Percentiles rank a stretch among this genome's conserved stretches.
Evolutionary conservation across 2,888 invertebrate species (phyloP).

Genomic region (Autographa pulchrina): DNA sequence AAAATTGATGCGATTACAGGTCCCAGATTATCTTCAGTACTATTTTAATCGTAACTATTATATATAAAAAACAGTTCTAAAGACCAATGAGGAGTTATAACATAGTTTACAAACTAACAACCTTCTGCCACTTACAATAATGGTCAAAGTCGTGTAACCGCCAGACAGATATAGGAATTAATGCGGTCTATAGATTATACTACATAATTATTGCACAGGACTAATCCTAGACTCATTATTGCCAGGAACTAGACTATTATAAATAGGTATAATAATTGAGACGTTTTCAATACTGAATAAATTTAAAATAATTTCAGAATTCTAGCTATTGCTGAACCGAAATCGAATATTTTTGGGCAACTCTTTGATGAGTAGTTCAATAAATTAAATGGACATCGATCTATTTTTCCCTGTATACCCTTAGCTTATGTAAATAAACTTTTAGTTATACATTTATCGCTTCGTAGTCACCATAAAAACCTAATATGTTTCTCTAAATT

Average conservation of each 20-base stretch:
- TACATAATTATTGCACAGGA: slow-evolving; percentile 56
- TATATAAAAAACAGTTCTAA: background rate
- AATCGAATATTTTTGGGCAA: background rate
- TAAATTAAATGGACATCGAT: slow-evolving; percentile 5
- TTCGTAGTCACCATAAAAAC: background rate
- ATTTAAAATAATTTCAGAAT: background rate
- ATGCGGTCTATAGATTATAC: slow-evolving; percentile 28
- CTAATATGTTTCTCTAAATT: background rate
- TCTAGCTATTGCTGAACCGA: background rate
- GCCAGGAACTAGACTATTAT: slow-evolving; percentile 31
- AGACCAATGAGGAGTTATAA: slow-evolving; percentile 29
- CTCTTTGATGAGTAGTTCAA: background rate
- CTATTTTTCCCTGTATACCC: slow-evolving; percentile 36
- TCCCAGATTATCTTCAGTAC: background rate
- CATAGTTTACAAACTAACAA: slow-evolving; percentile 15
- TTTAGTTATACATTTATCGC: slow-evolving; percentile 13
- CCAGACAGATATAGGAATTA: slow-evolving; percentile 31
- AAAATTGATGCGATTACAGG: background rate
- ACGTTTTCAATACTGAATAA: slow-evolving; percentile 30
- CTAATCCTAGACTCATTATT: slow-evolving; percentile 41
- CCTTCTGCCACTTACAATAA: slow-evolving; percentile 23
- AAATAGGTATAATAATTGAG: slow-evolving; percentile 44
- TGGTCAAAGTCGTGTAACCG: slow-evolving; percentile 21
- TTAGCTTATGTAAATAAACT: slow-evolving; percentile 34
- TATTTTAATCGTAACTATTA: background rate